Evolutionary conservation across 92 coral and sea anemone species (phyloP), one percentile per base, ranked within the genome.

Genomic region (Porites divaricata): DNA sequence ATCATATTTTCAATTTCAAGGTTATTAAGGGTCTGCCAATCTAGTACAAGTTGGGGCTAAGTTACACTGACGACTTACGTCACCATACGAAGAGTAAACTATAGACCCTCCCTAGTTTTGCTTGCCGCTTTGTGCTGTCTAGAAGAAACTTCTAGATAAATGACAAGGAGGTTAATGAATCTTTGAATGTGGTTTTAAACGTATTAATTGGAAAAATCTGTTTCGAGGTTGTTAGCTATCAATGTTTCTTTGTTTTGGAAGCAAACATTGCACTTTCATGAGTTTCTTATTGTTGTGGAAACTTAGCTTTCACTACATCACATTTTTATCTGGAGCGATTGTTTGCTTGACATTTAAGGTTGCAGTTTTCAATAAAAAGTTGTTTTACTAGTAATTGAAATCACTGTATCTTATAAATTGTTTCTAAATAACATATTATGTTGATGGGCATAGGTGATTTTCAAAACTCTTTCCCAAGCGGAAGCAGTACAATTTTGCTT

Each of bases 191-290:
- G 58, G 58, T 72, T 45, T 14, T 72, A 72, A 72, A 72, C 48
- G 74, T 48, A 1, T 41, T 45, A 72, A 72, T 72, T 72, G 76
- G 76, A 72, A 72, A 72, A 48, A 48, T 48, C 20, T 72, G 35
- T 72, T 72, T 9, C 16, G 59, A 72, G 76, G 76, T 72, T 72
- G 58, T 72, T 72, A 17, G 48, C 61, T 72, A 72, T 72, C n/a
- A n/a, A n/a, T n/a, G 56, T 72, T 72, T 72, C 76, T 20, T 72
- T 72, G 76, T 72, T 72, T 72, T 72, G 61, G 76, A 72, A 72
- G 56, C 76, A 72, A 72, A 72, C 76, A 72, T 72, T 72, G 76
- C 76, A 72, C 76, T 49, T 72, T 72, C 59, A 72, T 17, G 48
- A 72, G 58, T 72, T 72, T 72, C 76, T 72, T 72, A 72, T 72